These are phyloP conservation scores for Dinothrombium tinctorium DNA, from an alignment of 1,140 invertebrate genomes.

Conservation along the genomic window DNA sequence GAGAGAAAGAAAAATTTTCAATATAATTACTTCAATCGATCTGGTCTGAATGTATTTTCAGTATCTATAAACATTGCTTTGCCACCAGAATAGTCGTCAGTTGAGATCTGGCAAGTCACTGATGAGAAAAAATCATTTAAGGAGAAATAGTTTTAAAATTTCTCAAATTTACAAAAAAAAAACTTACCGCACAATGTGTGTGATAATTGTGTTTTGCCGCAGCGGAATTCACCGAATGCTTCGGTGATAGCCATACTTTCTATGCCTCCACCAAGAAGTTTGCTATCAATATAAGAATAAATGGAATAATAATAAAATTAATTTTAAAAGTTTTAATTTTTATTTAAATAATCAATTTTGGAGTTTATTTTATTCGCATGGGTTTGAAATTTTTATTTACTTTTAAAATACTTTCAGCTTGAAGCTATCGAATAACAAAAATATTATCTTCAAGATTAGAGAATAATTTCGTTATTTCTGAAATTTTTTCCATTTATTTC, in stretches of 20 bases:
- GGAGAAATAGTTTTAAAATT: background rate
- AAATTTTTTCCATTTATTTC: too few relatives aligned
- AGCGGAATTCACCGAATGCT: slow-evolving; percentile 32
- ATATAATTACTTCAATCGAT: slow-evolving; percentile 30
- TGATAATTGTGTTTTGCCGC: slow-evolving; percentile 22
- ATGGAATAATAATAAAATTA: slow-evolving; percentile 22
- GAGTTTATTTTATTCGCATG: slow-evolving; percentile 27
- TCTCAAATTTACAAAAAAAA: too few relatives aligned
- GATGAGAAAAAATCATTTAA: background rate
- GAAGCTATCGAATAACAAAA: too few relatives aligned
- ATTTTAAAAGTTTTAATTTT: too few relatives aligned
- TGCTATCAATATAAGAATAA: too few relatives aligned
- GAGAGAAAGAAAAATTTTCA: too few relatives aligned
- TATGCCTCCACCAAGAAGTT: slow-evolving; percentile 27
- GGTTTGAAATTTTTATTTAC: too few relatives aligned
- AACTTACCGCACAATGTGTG: slow-evolving; percentile 16
- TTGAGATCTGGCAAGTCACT: background rate
- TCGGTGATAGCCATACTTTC: slow-evolving; percentile 31
- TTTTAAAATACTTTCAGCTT: too few relatives aligned
- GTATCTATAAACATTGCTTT: slow-evolving; percentile 97
- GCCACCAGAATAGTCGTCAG: slow-evolving; percentile 38
- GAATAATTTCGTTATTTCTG: too few relatives aligned
- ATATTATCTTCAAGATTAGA: too few relatives aligned
- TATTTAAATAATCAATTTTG: background rate
- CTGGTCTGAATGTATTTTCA: slow-evolving; percentile 84